Evolutionary conservation across 2,888 invertebrate species (phyloP), one percentile per base, ranked within the genome.

Genomic region (Pilophorus perplexus): DNA sequence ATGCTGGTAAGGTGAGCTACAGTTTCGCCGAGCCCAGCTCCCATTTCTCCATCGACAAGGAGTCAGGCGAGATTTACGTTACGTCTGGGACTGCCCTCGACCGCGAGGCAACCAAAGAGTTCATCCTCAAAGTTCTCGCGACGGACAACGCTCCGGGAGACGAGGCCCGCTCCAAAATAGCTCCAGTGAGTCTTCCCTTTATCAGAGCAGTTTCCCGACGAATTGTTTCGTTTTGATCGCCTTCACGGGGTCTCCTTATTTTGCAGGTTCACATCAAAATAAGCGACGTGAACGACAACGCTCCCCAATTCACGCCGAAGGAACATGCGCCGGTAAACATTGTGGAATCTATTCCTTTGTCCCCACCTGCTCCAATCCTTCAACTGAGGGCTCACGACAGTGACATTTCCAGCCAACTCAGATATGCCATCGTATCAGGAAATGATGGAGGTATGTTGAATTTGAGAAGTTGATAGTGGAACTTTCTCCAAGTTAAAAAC

Each of bases 251-350:
- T n/a, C n/a, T n/a, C n/a, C n/a, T n/a, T n/a, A n/a, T n/a, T n/a
- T n/a, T n/a, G n/a, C 74, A 86, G 86, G 80, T 92, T 1, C 83
- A 87, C 74, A 84, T 93, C 44, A 86, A 85, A 76, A 81, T 94
- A 8, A 75, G 83, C 23, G 94, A 95, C 76, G 84, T 89, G n/a
- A 94, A 95, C 77, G 94, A 95, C 77, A 92, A 94, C 78, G 79
- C 86, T 0, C 95, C 95, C 0, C 79, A 84, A 46, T 95, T 96
- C 77, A 84, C 83, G 0, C 87, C 88, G 72, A 83, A 84, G 50
- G 83, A 83, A 6, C 94, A 93, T 77, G 84, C 85, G 72, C n/a
- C n/a, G n/a, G 86, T 88, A 1, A 88, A 86, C 0, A 88, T 94
- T 12, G 88, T 90, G 0, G 93, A 94, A 76, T 93, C 91, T 76